A percentile compares a stretch with the other conserved stretches of the same genome.
Evolutionary conservation across 1,140 invertebrate species (phyloP).

Genomic region (Eubasilissa regina): DNA sequence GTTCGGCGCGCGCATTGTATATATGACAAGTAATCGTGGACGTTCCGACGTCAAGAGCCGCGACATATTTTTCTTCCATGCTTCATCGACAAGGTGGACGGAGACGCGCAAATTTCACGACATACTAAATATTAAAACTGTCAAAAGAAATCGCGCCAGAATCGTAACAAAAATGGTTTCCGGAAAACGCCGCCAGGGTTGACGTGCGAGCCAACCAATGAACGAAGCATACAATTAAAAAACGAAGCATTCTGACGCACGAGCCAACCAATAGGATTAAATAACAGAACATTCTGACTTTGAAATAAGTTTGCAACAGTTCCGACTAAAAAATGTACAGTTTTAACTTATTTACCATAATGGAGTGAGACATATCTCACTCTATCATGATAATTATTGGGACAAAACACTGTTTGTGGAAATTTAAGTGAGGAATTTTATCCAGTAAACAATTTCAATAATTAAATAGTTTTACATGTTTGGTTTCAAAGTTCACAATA

Average conservation of each 20-base stretch:
- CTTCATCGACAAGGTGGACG: conserved; percentile 25
- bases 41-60: conserved; percentile 92
- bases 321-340: no score
- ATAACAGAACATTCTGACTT: background rate
- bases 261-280: background rate
- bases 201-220: background rate
- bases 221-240: no score
- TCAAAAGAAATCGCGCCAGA: conserved; percentile 24
- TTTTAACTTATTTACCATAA: no score
- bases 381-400: no score
- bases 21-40: conserved; percentile 89
- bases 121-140: conserved; percentile 14
- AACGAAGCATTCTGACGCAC: no score
- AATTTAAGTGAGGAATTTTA: no score
- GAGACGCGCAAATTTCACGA: conserved; percentile 15
- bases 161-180: conserved; percentile 27
- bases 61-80: conserved; percentile 76
- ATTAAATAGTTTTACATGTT: no score
- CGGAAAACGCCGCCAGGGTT: conserved; percentile 6
- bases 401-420: no score
- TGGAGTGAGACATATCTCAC: no score
- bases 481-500: no score
- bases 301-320: no score
- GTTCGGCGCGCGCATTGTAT: conserved; percentile 77
- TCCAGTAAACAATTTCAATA: no score